Percentiles rank a stretch among this genome's conserved stretches.
Conservation (phyloP, 2,888 invertebrate genomes). For the Scrobipalpa costella region DNA sequence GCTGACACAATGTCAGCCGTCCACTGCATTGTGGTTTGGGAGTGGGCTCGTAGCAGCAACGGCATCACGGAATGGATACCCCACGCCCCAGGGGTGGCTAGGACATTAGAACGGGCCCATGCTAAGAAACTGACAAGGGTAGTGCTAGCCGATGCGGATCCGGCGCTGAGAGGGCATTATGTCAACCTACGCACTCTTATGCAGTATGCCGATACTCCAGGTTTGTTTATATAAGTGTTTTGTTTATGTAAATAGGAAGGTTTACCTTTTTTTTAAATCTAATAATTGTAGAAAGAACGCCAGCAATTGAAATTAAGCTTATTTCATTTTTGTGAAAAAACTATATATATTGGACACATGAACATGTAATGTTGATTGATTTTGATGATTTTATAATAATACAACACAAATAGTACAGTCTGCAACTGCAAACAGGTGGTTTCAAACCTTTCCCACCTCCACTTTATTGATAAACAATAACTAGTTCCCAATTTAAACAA, state of each 20-base stretch:
- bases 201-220: conserved; percentile 83
- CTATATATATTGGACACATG: too few species aligned
- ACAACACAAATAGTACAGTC: too few species aligned
- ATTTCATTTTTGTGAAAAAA: too few species aligned
- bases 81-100: conserved; percentile 91
- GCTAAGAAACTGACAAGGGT: conserved; percentile 91
- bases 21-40: conserved; percentile 91
- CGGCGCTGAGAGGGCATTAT: conserved; percentile 87
- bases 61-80: conserved; percentile 84
- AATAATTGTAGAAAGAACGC: neutral
- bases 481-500: too few species aligned
- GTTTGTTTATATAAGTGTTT: conserved; percentile 36
- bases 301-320: neutral
- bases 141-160: conserved; percentile 93
- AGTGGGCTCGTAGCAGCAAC: conserved; percentile 79
- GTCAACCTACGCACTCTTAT: conserved; percentile 88
- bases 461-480: too few species aligned
- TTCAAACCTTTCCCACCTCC: too few species aligned
- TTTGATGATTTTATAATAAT: too few species aligned
- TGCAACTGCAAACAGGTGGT: too few species aligned
- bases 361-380: too few species aligned
- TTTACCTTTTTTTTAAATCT: neutral
- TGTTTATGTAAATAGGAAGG: neutral
- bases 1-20: conserved; percentile 74
- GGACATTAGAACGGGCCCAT: conserved; percentile 91